Conservation (phyloP, 2,113 vertebrate genomes). For the Meleagris gallopavo region DNA sequence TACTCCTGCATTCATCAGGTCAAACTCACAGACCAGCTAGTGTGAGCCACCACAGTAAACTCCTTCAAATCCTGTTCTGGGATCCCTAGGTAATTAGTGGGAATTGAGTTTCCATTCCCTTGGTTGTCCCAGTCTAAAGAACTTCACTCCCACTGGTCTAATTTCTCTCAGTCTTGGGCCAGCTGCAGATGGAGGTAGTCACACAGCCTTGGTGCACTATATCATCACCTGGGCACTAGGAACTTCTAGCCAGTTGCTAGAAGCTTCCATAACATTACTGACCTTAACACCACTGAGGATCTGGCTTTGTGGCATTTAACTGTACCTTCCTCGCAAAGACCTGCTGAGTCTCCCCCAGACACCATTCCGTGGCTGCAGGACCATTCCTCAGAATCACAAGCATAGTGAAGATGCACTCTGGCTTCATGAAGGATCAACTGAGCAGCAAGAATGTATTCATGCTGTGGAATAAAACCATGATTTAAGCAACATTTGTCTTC, state of each 20-base stretch:
- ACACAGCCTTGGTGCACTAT: neutral
- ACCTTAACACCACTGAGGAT: neutral
- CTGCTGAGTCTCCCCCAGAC: neutral
- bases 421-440: neutral
- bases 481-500: neutral
- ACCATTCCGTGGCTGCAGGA: neutral
- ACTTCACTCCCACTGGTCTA: neutral
- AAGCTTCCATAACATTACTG: neutral
- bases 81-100: neutral
- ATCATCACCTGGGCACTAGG: neutral
- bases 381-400: neutral
- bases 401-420: neutral
- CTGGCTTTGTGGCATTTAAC: neutral
- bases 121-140: neutral
- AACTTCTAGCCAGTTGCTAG: neutral
- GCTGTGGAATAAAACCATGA: neutral
- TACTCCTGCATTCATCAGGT: neutral
- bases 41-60: conserved; percentile 1
- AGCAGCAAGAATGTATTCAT: neutral
- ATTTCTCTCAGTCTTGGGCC: neutral
- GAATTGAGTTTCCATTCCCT: neutral
- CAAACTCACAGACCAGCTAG: neutral
- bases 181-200: neutral
- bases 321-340: neutral
- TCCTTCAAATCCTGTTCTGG: neutral